Percentiles rank a stretch among this genome's conserved stretches.
Evolutionary conservation across 2,113 vertebrate species (phyloP).

Genomic region (Tringa solitaria): DNA sequence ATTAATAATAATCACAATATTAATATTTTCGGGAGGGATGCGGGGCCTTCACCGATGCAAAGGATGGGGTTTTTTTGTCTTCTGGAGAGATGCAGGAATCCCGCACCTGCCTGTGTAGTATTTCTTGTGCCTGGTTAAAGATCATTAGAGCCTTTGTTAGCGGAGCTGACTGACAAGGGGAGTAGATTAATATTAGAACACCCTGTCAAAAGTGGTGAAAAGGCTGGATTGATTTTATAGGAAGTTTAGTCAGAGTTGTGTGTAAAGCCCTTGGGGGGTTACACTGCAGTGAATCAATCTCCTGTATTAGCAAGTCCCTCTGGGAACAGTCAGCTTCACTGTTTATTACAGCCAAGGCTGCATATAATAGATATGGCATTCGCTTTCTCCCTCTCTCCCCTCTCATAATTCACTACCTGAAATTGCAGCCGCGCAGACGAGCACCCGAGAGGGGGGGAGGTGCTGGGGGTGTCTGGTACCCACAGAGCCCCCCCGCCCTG

Average conservation of each 20-base stretch:
- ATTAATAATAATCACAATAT: fast-evolving
- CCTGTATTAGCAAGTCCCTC: conserved; percentile 57
- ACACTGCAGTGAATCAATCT: conserved; percentile 66
- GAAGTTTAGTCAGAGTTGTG: conserved; percentile 69
- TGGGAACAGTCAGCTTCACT: conserved; percentile 53
- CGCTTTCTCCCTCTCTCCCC: background rate
- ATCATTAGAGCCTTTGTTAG: conserved; percentile 73
- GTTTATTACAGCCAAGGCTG: conserved; percentile 53
- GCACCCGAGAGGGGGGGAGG: background rate
- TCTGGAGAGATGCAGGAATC: background rate
- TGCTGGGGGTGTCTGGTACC: fast-evolving
- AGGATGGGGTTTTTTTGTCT: background rate
- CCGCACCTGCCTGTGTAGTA: background rate
- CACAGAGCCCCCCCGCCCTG: fast-evolving
- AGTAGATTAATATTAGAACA: conserved; percentile 78
- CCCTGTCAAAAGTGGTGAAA: conserved; percentile 74
- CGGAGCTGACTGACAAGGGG: conserved; percentile 67
- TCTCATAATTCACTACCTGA: fast-evolving
- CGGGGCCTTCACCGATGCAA: fast-evolving
- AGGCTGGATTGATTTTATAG: conserved; percentile 74
- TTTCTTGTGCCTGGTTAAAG: conserved; percentile 71
- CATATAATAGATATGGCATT: background rate
- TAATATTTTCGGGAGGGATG: fast-evolving
- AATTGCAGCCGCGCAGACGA: fast-evolving
- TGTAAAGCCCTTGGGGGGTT: conserved; percentile 70